Percentiles rank a stretch among this genome's conserved stretches.
Evolutionary conservation across 2,797 vertebrate species (phyloP).

Genomic region (Rallus crepitans): DNA sequence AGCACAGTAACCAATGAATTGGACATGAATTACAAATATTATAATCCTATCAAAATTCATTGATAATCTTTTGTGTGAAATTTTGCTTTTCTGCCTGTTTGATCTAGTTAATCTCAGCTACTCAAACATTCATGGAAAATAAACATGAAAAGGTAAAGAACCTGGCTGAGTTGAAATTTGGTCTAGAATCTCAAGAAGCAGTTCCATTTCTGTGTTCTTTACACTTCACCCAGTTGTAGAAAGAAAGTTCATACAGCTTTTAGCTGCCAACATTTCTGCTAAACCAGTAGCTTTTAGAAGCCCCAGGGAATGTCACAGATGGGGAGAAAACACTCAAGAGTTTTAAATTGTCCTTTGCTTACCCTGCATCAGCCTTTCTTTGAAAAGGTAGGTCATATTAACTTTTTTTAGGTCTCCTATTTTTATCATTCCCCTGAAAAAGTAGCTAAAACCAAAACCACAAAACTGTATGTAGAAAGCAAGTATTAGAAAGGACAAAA

Average conservation of each 20-base stretch:
- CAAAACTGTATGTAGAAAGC: not conserved
- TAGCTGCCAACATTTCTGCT: not conserved
- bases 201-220: not conserved
- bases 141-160: not conserved
- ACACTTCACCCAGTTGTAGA: not conserved
- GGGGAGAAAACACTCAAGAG: not conserved
- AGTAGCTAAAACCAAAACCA: not conserved
- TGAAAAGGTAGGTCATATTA: not conserved
- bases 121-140: conserved; percentile 40
- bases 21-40: not conserved
- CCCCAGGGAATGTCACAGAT: not conserved
- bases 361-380: not conserved
- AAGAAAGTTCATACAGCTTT: not conserved
- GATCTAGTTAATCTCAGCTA: not conserved
- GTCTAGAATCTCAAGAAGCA: not conserved
- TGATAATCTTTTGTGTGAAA: not conserved
- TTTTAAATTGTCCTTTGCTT: not conserved
- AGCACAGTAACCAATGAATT: not conserved
- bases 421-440: not conserved
- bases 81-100: not conserved
- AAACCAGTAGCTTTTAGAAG: conserved; percentile 35
- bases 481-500: not conserved
- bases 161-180: not conserved
- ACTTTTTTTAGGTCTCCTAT: not conserved
- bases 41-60: not conserved